Evolutionary conservation across 2,797 vertebrate species (phyloP), one percentile per base, ranked within the genome.

Genomic region (Balearica regulorum): DNA sequence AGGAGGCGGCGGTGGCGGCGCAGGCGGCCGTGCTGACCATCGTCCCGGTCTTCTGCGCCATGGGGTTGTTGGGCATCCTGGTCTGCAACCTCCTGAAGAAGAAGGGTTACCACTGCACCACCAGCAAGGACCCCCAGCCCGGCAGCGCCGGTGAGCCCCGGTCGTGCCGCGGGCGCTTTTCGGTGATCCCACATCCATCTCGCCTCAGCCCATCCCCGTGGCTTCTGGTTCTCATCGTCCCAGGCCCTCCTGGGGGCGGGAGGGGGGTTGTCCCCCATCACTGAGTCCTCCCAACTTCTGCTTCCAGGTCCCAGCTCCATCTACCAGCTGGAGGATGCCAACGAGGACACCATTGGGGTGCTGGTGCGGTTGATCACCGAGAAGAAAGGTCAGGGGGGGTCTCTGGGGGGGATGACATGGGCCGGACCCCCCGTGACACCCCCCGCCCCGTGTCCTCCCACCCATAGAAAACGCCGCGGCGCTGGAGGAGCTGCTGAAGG

Each of bases 1-100:
- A 98, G 0, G 99, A 79, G 35, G 96, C 35, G 46, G 99, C 98
- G 2, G 99, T 98, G 2, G 97, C 97, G 0, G 98, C 99, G 0
- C 99, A 99, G 96, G 99, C 99, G 0, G 99, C 99, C 0, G 99
- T 99, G 48, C 98, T 99, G 19, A 99, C 99, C 60, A 97, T 99
- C 11, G 99, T 99, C 85, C 99, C 99, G 0, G 86, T 99, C 86
- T 99, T 99, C 98, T 99, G 99, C 16, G 97, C 99, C 85, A 99
- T 99, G 98, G 99, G 99, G 1, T 97, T 99, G 81, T 37, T 99
- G 95, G 99, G 99, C 28, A 99, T 99, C 97, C 97, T 99, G 80
- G 98, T 99, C 93, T 99, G 99, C 96, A 99, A 99, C 96, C 97
- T 99, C 91, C 98, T 99, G 91, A 99, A 99, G 98, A 99, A 98